A percentile compares a stretch with the other conserved stretches of the same genome.
These are phyloP conservation scores for Ciconia nigra DNA, from an alignment of 2,797 vertebrate genomes.

Conservation along the genomic window DNA sequence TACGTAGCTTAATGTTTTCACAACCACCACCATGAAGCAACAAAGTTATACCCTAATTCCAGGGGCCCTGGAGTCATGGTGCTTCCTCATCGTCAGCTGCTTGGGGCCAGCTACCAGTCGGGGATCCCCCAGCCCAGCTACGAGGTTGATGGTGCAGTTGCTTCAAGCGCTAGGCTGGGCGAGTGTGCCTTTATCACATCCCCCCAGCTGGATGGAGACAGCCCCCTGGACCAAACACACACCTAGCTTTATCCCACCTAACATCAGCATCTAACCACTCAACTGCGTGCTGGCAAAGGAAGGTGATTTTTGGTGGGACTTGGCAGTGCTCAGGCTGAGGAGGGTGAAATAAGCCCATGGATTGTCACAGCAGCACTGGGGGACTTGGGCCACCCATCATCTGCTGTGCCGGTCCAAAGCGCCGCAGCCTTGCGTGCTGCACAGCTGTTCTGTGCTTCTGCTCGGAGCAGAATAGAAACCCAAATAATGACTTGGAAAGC, in stretches of 20 bases:
- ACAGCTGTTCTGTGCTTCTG: neutral
- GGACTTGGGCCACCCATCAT: neutral
- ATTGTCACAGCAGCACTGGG: neutral
- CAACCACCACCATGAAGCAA: neutral
- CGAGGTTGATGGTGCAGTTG: fast-evolving
- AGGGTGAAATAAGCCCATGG: neutral
- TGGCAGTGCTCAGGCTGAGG: neutral
- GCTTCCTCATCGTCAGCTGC: neutral
- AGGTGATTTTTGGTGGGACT: neutral
- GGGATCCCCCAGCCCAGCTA: neutral
- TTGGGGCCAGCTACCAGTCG: fast-evolving
- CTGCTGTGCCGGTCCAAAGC: neutral
- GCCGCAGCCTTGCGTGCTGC: neutral
- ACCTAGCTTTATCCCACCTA: fast-evolving
- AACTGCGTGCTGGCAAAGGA: neutral
- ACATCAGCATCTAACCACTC: fast-evolving
- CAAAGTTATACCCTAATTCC: neutral
- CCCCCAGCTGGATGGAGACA: neutral
- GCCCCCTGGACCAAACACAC: neutral
- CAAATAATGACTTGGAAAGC: neutral
- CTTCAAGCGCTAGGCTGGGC: neutral
- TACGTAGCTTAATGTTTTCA: neutral
- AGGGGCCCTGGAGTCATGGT: neutral
- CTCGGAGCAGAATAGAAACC: neutral
- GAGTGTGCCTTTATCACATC: neutral